phyloP scores from a whole-genome alignment of 2,888 invertebrate genomes.

The Hoplodrina blanda region DNA sequence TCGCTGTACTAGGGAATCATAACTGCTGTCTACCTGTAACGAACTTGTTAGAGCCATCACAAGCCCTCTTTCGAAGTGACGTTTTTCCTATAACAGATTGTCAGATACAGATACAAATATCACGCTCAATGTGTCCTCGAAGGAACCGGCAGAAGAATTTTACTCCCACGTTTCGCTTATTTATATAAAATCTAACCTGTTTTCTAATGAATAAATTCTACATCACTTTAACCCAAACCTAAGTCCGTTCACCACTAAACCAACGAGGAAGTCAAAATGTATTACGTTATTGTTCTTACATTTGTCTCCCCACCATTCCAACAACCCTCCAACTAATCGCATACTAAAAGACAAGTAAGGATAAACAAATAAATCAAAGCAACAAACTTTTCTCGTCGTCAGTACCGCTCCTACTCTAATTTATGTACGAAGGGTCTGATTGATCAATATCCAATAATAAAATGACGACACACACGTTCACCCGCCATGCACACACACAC shows the following conservation, averaged over 20 bases:
- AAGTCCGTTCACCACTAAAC: not conserved
- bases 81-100: not conserved
- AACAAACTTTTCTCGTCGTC: conserved; percentile 34
- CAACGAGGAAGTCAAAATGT: conserved; percentile 9
- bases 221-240: too few species aligned
- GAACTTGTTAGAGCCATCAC: conserved; percentile 7
- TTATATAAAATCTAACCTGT: too few species aligned
- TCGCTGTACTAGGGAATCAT: too few species aligned
- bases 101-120: not conserved
- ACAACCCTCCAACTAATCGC: conserved; percentile 17
- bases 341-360: conserved; percentile 10
- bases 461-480: conserved; percentile 43
- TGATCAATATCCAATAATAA: conserved; percentile 72
- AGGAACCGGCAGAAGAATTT: too few species aligned
- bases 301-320: not conserved
- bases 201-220: too few species aligned
- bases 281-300: not conserved
- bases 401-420: conserved; percentile 48
- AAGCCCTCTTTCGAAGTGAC: not conserved
- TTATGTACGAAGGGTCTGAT: conserved; percentile 70
- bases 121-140: not conserved
- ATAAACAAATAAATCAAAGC: conserved; percentile 54
- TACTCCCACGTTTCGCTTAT: not conserved
- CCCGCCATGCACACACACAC: not conserved
- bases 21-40: not conserved